A percentile compares a stretch with the other conserved stretches of the same genome.
phyloP scores from a whole-genome alignment of 1,140 invertebrate genomes.

The Melipona quadrifasciata region DNA sequence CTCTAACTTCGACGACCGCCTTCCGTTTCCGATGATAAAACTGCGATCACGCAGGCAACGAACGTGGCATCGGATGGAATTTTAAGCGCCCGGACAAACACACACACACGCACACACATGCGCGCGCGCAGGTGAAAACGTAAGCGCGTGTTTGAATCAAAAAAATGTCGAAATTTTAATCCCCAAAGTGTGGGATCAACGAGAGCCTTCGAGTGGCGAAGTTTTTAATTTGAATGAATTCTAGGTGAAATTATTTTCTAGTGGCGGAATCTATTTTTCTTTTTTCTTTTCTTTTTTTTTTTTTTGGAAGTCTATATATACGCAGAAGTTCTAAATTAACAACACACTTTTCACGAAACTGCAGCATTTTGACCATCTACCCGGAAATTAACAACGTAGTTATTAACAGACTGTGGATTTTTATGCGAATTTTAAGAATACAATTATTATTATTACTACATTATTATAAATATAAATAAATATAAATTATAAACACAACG shows the following conservation, averaged over 20 bases:
- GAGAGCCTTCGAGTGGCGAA: background rate
- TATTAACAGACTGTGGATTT: too few relatives aligned
- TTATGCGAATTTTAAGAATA: too few relatives aligned
- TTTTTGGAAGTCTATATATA: too few relatives aligned
- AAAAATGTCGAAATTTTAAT: background rate
- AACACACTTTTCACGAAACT: background rate
- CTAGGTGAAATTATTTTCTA: background rate
- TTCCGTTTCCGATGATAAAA: conserved; percentile 24
- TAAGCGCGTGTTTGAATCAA: background rate
- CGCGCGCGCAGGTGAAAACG: background rate
- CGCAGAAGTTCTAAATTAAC: background rate
- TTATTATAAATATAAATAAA: too few relatives aligned
- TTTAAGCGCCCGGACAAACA: background rate
- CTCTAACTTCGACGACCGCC: background rate
- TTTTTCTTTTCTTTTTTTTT: too few relatives aligned
- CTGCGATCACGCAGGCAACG: background rate
- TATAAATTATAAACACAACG: too few relatives aligned
- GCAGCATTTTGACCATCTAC: background rate
- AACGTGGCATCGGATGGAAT: too few relatives aligned
- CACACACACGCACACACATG: background rate
- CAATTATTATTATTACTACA: too few relatives aligned
- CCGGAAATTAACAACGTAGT: background rate
- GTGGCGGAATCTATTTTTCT: too few relatives aligned
- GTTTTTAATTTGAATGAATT: background rate
- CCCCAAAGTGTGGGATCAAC: background rate